phyloP scores from a whole-genome alignment of 2,113 vertebrate species.

The Bujurquina vittata region DNA sequence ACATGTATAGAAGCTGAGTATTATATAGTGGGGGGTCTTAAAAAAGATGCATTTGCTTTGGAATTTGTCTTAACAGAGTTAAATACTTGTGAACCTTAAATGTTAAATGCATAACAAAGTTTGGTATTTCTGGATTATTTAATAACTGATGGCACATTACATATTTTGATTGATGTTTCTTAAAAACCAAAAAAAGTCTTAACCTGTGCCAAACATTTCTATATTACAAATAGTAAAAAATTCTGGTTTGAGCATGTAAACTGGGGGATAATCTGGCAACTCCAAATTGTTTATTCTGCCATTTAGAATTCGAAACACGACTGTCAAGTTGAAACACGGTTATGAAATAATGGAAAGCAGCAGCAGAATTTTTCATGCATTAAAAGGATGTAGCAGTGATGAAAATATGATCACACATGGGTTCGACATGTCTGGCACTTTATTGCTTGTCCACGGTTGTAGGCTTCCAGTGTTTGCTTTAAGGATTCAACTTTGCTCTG shows the following conservation, averaged over 20 bases:
- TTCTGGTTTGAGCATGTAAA: constrained; percentile 29
- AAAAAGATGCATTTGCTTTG: background rate
- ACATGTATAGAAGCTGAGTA: background rate
- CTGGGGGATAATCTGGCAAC: background rate
- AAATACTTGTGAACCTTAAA: background rate
- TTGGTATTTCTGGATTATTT: background rate
- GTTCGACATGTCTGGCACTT: constrained; percentile 13
- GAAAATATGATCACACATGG: constrained; percentile 3
- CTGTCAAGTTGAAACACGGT: background rate
- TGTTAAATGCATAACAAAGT: background rate
- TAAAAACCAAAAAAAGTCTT: background rate
- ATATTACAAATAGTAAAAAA: background rate
- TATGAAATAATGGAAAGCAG: background rate
- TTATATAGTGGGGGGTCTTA: background rate
- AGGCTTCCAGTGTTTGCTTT: constrained; percentile 30
- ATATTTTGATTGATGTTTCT: background rate
- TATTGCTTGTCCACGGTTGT: constrained; percentile 19
- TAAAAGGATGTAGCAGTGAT: background rate
- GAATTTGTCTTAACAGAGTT: background rate
- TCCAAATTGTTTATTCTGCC: background rate
- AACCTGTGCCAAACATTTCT: background rate
- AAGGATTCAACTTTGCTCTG: constrained; percentile 61
- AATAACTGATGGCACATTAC: background rate
- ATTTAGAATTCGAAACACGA: background rate
- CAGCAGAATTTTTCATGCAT: background rate